A percentile compares a stretch with the other conserved stretches of the same genome.
Conservation (phyloP, 2,113 vertebrate species). For the Mugil cephalus region DNA sequence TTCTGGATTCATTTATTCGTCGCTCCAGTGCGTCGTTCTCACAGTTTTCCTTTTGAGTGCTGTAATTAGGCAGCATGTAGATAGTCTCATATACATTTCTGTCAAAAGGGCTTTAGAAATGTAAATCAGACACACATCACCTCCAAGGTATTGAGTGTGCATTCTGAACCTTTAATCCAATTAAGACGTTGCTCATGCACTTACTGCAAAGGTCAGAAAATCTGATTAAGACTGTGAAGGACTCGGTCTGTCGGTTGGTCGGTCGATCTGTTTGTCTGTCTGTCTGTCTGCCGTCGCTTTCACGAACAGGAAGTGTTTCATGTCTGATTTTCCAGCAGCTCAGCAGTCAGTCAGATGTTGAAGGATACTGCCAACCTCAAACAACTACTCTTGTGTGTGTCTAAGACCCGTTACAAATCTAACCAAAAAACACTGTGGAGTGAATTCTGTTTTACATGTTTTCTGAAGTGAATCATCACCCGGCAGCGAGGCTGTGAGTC, state of each 20-base stretch:
- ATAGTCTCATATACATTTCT: not conserved
- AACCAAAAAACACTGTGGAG: no score
- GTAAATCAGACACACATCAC: not conserved
- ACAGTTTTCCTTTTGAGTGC: not conserved
- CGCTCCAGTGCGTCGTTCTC: no score
- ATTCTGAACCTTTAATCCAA: not conserved
- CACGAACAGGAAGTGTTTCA: no score
- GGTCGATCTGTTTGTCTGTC: no score
- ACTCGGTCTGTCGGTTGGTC: no score
- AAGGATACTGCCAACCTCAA: not conserved
- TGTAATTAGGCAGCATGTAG: not conserved
- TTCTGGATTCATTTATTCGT: not conserved
- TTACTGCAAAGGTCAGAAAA: constrained; percentile 17
- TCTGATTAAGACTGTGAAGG: constrained; percentile 16
- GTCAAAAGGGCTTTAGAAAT: not conserved
- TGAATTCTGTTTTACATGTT: not conserved
- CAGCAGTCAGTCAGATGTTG: constrained; percentile 1
- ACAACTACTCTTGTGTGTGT: no score
- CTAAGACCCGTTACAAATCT: no score
- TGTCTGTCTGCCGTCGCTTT: no score
- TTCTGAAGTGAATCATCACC: not conserved
- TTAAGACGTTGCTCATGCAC: not conserved
- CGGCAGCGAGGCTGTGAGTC: constrained; percentile 33
- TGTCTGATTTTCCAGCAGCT: constrained; percentile 4
- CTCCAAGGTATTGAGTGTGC: not conserved